Evolutionary conservation across 2,888 invertebrate genomes (phyloP), one percentile per base, ranked within the genome.

Genomic region (Dasypolia templi): DNA sequence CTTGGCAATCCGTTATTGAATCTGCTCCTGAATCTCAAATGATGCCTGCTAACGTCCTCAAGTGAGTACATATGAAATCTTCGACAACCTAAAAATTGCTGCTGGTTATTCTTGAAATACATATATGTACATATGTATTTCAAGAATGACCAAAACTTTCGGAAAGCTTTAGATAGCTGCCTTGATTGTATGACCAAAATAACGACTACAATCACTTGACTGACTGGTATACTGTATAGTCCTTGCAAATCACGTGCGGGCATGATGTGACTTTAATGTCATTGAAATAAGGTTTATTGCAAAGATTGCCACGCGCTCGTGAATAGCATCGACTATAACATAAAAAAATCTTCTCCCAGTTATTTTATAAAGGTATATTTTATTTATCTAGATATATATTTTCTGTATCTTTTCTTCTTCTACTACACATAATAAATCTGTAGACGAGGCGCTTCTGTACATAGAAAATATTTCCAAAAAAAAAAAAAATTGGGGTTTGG

Each of bases 1-100:
- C 99, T 19, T 99, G 99, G 99, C 99, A 99, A 94, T 99, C 99
- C 71, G 97, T 99, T 74, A 99, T 99, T 89, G 99, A 99, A 95
- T 99, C 99, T 19, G 99, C 99, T 0, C 99, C 99, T 0, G 99
- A 99, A 94, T 99, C 99, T 71, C 99, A 99, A 96, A 99, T 99
- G 99, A 99, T 99, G 99, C 99, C 99, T n/a, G 99, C 99, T 9
- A 98, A 98, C 93, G 97, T 99, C 80, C 97, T 99, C 86, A 99
- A 99, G 99, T 99, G 95, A 92, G 95, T 92, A 53, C 1, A 22
- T 29, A 22, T 35, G 17, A 19, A 49, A 44, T 51, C 4, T 32
- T 49, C 9, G 7, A 58, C 14, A 42, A n/a, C 9, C 19, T 46
- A 17, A 29, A 19, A 39, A 6, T 7, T 44, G 44, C 22, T 46